Base-by-base conservation (phyloP, 1,140 invertebrate species). In the Heliconius hewitsoni region DNA sequence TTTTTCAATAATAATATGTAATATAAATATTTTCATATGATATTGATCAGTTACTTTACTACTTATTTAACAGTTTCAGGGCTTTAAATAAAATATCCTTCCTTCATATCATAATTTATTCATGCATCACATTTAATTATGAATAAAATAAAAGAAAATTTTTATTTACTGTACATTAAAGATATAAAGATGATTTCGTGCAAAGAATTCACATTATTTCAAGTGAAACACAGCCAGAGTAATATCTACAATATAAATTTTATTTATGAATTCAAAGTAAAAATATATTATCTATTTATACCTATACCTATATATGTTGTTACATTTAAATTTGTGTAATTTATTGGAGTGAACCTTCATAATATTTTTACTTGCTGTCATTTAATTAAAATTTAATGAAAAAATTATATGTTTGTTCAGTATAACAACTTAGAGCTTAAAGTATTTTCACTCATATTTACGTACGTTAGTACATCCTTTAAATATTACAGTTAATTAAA, bases 211-310 rank as follows among this genome's bases (percentile, higher is more conserved):
- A 42, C 42, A 91, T 93, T 90, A 83, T 84, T 86, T 91, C 90
- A 91, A 86, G 89, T 93, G 90, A 94, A 91, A 94, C 92, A 94
- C 92, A 94, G 92, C 92, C 92, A 92, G 92, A 91, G 86, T 34
- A 34, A 34, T 34, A 4, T 34, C 5, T 34, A 34, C 6, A 34
- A 6, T 34, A 34, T 34, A 34, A 34, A 34, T 34, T 6, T 34
- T 4, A 0, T 34, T 34, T 30, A 30, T 30, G 30, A 30, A 30
- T 30, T 30, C 30, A 30, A 30, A 30, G 30, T 30, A 30, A 30
- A 30, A 30, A 30, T 30, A 30, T 30, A 30, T 30, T 2, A 2
- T 0, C 30, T 30, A 90, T 94, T 92, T 91, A 90, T 82, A 87
- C 85, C 86, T 90, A 92, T 9, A 39, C 9, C 9, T 83, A 85